These are phyloP conservation scores for Prenolepis imparis DNA, from an alignment of 2,888 invertebrate genomes.

Conservation along the genomic window DNA sequence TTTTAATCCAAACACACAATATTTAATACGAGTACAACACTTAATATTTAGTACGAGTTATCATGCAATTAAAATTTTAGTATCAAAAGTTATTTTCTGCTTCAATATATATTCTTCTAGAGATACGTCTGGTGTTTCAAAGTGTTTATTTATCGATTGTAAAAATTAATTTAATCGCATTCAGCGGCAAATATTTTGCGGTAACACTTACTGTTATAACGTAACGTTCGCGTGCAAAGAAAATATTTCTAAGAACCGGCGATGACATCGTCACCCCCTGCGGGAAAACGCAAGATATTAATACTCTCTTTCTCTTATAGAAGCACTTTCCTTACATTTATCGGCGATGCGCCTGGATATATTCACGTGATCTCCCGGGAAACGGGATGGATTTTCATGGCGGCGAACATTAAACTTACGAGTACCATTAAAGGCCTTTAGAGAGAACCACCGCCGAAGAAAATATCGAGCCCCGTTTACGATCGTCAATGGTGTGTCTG, in stretches of 20 bases:
- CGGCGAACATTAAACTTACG: constrained; percentile 77
- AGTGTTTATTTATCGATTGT: neutral
- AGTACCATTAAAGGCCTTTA: constrained; percentile 76
- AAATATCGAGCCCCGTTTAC: constrained; percentile 64
- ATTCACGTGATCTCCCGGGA: neutral
- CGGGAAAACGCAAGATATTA: neutral
- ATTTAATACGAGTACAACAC: too few species aligned
- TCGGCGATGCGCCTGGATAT: constrained; percentile 10
- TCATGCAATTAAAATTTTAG: neutral
- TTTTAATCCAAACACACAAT: neutral
- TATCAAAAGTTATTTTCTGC: neutral
- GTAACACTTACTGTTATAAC: neutral
- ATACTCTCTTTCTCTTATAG: constrained; percentile 15
- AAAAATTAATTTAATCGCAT: constrained; percentile 1
- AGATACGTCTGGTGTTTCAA: neutral
- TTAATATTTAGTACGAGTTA: too few species aligned
- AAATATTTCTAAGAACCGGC: neutral
- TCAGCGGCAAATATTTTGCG: neutral
- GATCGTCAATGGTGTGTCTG: constrained; percentile 49
- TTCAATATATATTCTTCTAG: neutral
- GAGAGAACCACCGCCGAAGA: constrained; percentile 65
- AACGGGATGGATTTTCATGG: constrained; percentile 64
- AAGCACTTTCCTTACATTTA: constrained; percentile 30
- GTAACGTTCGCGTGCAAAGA: neutral
- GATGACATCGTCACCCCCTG: neutral